Evolutionary conservation across 2,888 invertebrate genomes (phyloP), one percentile per base, ranked within the genome.

Genomic region (Psococerastis gibbosa): DNA sequence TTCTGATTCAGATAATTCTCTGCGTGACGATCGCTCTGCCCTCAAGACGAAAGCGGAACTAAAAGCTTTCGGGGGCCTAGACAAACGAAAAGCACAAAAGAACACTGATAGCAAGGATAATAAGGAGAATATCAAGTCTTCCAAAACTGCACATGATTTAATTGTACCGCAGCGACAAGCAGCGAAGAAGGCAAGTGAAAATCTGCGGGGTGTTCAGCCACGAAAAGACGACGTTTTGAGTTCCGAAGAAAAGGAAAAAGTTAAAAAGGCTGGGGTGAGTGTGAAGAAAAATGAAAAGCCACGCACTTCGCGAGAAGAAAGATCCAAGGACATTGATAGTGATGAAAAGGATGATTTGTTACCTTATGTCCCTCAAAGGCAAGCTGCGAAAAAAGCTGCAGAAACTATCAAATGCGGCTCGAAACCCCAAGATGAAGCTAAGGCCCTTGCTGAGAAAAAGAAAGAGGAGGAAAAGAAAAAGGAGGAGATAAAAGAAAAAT

Each of bases 161-260:
- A 85, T 88, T 50, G 88, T 88, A 33, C 88, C 88, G 2, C 88
- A 88, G 57, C 67, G 88, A 43, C 83, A 87, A 62, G 88, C 88
- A 22, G 88, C 88, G 20, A 88, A 87, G 59, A 88, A 87, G 57
- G 88, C 88, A 1, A 81, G 83, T 1, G 87, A 88, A 60, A 87
- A 82, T 56, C 77, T 88, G 72, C 77, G 66, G 34, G 57, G 64
- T 18, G 61, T 64, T 22, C 65, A 65, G 43, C 44, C 43, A 16
- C 47, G 53, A 42, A 49, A 56, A 47, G 49, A 52, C 17, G 52
- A 51, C 43, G 27, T 43, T n/a, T 27, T 45, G 8, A 45, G 48
- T 31, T 17, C 31, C 31, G 50, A 50, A 32, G 22, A 67, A 65
- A 53, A 43, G 34, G 32, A 8, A 13, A 43, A 43, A 43, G 43